These are phyloP conservation scores for Plagodis pulveraria DNA, from an alignment of 2,888 invertebrate genomes.

Conservation along the genomic window DNA sequence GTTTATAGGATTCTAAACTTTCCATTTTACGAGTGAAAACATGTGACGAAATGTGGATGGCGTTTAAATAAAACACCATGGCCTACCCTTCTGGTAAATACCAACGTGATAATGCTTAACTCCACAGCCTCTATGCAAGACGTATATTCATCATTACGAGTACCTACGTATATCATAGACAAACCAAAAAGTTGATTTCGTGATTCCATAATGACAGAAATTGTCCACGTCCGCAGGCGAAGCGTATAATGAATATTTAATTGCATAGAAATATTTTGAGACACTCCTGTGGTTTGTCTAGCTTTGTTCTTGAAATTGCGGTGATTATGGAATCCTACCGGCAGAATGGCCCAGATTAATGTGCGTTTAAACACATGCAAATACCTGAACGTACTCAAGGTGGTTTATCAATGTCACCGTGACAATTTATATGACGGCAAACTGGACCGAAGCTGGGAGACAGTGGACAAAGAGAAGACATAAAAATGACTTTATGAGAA, in stretches of 20 bases:
- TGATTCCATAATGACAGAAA: conserved; percentile 71
- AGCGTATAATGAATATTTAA: conserved; percentile 78
- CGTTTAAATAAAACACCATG: too few relatives aligned
- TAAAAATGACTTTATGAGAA: too few relatives aligned
- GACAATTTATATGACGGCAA: too few relatives aligned
- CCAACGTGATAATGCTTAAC: too few relatives aligned
- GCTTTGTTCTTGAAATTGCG: conserved; percentile 63
- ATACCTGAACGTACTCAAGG: conserved; percentile 3
- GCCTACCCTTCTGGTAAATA: too few relatives aligned
- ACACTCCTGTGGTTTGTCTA: conserved; percentile 47
- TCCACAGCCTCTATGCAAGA: not conserved
- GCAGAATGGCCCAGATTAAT: conserved; percentile 16
- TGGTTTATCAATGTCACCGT: not conserved
- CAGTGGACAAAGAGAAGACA: too few relatives aligned
- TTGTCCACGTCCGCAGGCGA: conserved; percentile 60
- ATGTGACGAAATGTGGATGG: too few relatives aligned
- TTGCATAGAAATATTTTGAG: conserved; percentile 71
- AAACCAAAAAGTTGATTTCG: conserved; percentile 52
- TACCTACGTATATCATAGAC: conserved; percentile 1
- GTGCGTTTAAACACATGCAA: conserved; percentile 25
- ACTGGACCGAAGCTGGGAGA: too few relatives aligned
- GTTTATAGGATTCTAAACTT: too few relatives aligned
- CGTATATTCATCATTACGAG: conserved; percentile 41
- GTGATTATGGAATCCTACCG: conserved; percentile 49
- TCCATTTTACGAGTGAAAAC: too few relatives aligned